Conservation (phyloP, 2,113 vertebrate species). For the Amazona vittata region DNA sequence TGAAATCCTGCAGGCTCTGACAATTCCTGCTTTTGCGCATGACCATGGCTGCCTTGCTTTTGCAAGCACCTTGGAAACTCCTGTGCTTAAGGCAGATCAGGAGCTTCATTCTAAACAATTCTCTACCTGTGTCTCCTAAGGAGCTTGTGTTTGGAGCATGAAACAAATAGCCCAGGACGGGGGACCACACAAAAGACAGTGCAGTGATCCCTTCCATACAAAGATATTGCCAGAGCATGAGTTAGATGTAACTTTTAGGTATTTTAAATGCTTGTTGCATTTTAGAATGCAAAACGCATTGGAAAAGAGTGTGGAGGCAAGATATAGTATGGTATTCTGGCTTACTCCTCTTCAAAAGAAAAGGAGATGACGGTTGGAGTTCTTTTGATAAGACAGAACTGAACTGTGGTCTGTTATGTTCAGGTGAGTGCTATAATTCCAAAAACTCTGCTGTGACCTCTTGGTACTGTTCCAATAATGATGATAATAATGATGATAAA, state of each 20-base stretch:
- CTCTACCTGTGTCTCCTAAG: background rate
- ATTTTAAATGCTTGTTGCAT: background rate
- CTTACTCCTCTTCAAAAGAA: background rate
- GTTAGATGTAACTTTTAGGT: background rate
- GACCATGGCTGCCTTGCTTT: background rate
- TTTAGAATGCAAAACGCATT: background rate
- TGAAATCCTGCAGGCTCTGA: background rate
- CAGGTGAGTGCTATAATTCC: background rate
- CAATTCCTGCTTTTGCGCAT: background rate
- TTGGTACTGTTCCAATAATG: background rate
- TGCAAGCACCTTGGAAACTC: background rate
- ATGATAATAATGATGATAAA: background rate
- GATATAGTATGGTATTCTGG: background rate
- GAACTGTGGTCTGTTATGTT: background rate
- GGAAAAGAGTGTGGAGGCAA: background rate
- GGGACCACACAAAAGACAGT: background rate
- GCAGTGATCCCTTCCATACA: background rate
- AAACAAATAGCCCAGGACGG: background rate
- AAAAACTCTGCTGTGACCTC: background rate
- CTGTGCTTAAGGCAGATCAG: background rate
- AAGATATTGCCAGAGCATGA: background rate
- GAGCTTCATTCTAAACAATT: background rate
- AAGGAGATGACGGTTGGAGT: background rate
- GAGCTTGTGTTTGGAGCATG: background rate
- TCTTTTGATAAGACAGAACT: background rate